Percentiles rank a stretch among this genome's conserved stretches.
Evolutionary conservation across 2,113 vertebrate genomes (phyloP).

Genomic region (Lepus europaeus): DNA sequence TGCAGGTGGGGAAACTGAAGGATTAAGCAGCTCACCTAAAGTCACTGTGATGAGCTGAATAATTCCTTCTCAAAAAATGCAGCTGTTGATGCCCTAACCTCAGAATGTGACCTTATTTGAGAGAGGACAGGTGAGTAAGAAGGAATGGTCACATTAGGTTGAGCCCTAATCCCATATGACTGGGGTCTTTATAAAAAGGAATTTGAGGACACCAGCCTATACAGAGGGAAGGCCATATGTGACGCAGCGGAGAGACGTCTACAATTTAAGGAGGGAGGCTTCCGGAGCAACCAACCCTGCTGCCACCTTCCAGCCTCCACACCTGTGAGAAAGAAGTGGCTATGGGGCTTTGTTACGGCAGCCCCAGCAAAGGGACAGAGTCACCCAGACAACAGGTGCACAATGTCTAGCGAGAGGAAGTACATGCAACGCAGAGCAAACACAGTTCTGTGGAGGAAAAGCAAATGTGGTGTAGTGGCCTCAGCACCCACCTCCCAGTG

Average conservation of each 20-base stretch:
- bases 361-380: not conserved
- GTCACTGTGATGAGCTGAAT: not conserved
- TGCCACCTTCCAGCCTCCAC: not conserved
- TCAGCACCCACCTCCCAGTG: too few species aligned
- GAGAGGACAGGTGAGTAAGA: not conserved
- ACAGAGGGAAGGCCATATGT: not conserved
- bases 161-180: not conserved
- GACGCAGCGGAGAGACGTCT: not conserved
- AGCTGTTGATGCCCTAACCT: not conserved
- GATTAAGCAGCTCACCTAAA: not conserved
- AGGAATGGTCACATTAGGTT: not conserved
- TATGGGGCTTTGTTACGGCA: fast-evolving
- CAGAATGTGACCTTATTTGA: not conserved
- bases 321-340: not conserved
- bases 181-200: not conserved
- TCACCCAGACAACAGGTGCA: not conserved
- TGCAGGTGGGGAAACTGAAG: not conserved
- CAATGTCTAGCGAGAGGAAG: not conserved
- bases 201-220: too few species aligned
- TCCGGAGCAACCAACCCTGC: not conserved
- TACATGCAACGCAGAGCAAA: not conserved
- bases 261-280: not conserved
- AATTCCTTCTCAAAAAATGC: too few species aligned
- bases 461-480: too few species aligned
- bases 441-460: not conserved